A percentile compares a stretch with the other conserved stretches of the same genome.
These are phyloP conservation scores for Eupithecia vulgata DNA, from an alignment of 2,888 invertebrate species.

Conservation along the genomic window DNA sequence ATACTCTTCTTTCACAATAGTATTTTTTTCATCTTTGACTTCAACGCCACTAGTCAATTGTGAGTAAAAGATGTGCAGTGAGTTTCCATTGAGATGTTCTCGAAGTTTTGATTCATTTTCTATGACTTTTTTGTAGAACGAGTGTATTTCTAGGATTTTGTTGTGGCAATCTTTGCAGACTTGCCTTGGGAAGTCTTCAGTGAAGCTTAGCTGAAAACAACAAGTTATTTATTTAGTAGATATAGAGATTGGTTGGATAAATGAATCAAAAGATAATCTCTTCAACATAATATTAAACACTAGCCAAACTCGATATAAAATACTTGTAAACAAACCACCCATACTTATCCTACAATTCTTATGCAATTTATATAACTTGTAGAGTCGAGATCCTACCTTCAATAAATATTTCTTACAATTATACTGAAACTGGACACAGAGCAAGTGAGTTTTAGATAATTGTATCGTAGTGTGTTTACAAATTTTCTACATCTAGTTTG, in stretches of 20 bases:
- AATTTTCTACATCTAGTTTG: too few species aligned
- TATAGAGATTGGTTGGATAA: neutral
- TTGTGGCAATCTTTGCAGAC: constrained; percentile 56
- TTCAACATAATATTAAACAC: too few species aligned
- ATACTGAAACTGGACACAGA: too few species aligned
- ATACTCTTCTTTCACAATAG: neutral
- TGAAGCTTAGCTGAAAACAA: constrained; percentile 55
- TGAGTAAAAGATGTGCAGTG: constrained; percentile 43
- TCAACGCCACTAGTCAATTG: constrained; percentile 34
- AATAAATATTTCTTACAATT: too few species aligned
- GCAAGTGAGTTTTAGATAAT: too few species aligned
- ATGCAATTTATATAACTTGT: too few species aligned
- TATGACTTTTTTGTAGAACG: constrained; percentile 51
- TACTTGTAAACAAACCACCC: too few species aligned
- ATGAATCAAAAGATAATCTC: neutral
- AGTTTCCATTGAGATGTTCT: constrained; percentile 40
- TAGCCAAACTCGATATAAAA: too few species aligned
- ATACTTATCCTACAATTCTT: too few species aligned
- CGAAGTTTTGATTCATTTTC: constrained; percentile 56
- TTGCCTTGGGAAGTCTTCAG: constrained; percentile 53
- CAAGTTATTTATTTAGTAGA: neutral
- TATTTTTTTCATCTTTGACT: constrained; percentile 16
- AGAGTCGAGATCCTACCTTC: too few species aligned
- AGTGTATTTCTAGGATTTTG: constrained; percentile 53
- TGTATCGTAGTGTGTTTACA: too few species aligned